phyloP scores from a whole-genome alignment of 2,113 vertebrate species.

The Oreochromis niloticus region DNA sequence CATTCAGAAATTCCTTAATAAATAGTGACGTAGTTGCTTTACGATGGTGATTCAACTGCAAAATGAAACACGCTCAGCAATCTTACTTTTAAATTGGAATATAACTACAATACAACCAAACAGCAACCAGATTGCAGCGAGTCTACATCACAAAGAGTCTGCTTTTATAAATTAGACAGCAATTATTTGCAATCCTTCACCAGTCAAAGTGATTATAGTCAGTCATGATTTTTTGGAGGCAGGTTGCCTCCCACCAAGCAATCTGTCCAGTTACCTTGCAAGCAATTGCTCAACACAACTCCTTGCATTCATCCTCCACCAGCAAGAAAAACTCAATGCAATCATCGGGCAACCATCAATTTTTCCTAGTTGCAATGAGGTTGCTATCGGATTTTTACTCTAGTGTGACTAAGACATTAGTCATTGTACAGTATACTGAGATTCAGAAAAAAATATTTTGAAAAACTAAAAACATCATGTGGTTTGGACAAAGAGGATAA shows the following conservation, averaged over 20 bases:
- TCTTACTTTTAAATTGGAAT: background rate
- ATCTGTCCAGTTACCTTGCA: background rate
- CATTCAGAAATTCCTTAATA: background rate
- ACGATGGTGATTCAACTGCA: background rate
- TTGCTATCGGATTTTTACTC: background rate
- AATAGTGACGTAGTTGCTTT: background rate
- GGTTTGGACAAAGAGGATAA: background rate
- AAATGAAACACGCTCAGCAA: background rate
- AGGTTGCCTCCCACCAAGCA: background rate
- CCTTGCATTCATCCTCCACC: background rate
- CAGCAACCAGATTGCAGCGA: fast-evolving
- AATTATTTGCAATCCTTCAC: background rate
- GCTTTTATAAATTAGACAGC: background rate
- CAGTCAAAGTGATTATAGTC: background rate
- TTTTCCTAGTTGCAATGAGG: background rate
- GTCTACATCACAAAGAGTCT: background rate
- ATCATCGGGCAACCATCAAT: background rate
- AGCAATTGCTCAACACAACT: background rate
- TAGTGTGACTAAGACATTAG: background rate
- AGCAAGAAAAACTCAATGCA: background rate
- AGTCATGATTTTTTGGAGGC: background rate
- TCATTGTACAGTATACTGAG: background rate
- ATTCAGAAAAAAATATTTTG: background rate
- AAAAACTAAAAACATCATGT: background rate
- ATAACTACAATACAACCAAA: background rate